A percentile compares a stretch with the other conserved stretches of the same genome.
phyloP scores from a whole-genome alignment of 2,797 vertebrate species.

The Chlorospingus semifuscus region DNA sequence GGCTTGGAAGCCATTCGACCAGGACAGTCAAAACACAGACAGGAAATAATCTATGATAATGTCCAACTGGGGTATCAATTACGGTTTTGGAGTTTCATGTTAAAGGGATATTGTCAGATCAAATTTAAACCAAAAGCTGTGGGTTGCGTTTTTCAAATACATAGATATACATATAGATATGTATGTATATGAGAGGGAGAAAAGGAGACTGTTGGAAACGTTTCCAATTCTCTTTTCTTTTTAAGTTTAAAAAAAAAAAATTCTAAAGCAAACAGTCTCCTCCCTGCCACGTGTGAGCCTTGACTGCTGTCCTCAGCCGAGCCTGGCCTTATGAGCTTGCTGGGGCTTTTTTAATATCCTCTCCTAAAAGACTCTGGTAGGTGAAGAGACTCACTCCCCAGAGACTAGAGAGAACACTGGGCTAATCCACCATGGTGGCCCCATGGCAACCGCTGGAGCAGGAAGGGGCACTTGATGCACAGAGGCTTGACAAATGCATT shows the following conservation, averaged over 20 bases:
- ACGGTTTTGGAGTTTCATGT: conserved; percentile 54
- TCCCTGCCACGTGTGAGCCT: background rate
- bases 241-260: background rate
- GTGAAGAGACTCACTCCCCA: background rate
- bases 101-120: conserved; percentile 65
- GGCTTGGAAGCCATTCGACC: conserved; percentile 70
- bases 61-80: conserved; percentile 70
- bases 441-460: background rate
- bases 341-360: background rate
- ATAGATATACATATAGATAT: conserved; percentile 1
- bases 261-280: conserved; percentile 33
- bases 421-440: accelerated
- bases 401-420: background rate
- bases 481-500: background rate
- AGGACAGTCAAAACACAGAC: conserved; percentile 77
- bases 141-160: conserved; percentile 2
- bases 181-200: background rate
- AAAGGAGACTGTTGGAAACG: conserved; percentile 15
- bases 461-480: accelerated
- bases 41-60: conserved; percentile 73
- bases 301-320: background rate
- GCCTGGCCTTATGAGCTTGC: background rate
- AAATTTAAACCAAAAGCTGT: conserved; percentile 59
- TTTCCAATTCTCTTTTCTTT: conserved; percentile 14
- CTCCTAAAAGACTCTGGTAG: background rate